These are phyloP conservation scores for Mythimna loreyi DNA, from an alignment of 2,888 invertebrate genomes.

Conservation along the genomic window DNA sequence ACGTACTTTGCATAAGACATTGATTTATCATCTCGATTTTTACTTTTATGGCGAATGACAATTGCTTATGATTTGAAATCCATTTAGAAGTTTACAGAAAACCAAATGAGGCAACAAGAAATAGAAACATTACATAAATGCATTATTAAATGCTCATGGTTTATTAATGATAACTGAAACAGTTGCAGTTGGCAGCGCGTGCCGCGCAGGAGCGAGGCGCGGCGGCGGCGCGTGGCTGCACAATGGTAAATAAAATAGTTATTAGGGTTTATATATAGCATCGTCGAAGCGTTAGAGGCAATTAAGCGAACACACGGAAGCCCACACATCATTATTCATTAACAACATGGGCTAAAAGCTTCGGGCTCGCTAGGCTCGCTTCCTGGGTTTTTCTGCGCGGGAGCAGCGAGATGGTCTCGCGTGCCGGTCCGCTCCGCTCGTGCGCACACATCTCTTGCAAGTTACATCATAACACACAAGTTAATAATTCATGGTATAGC, in stretches of 20 bases:
- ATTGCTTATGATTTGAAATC: neutral
- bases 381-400: constrained; percentile 85
- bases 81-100: neutral
- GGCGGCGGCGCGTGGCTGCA: constrained; percentile 44
- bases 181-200: constrained; percentile 66
- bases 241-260: constrained; percentile 56
- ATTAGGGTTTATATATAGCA: constrained; percentile 47
- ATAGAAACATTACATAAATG: neutral
- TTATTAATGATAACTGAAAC: constrained; percentile 15
- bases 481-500: constrained; percentile 70
- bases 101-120: neutral
- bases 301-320: constrained; percentile 85
- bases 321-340: constrained; percentile 83
- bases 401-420: constrained; percentile 71
- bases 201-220: constrained; percentile 59
- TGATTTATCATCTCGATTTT: neutral
- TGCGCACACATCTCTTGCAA: constrained; percentile 79
- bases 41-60: neutral
- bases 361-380: constrained; percentile 75
- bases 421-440: constrained; percentile 80
- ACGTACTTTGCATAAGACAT: neutral
- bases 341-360: constrained; percentile 80
- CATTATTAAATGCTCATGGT: constrained; percentile 15
- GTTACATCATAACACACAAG: constrained; percentile 79
- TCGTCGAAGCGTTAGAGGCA: constrained; percentile 67